A percentile compares a stretch with the other conserved stretches of the same genome.
Conservation (phyloP, 2,797 vertebrate species). For the Podarcis siculus region DNA sequence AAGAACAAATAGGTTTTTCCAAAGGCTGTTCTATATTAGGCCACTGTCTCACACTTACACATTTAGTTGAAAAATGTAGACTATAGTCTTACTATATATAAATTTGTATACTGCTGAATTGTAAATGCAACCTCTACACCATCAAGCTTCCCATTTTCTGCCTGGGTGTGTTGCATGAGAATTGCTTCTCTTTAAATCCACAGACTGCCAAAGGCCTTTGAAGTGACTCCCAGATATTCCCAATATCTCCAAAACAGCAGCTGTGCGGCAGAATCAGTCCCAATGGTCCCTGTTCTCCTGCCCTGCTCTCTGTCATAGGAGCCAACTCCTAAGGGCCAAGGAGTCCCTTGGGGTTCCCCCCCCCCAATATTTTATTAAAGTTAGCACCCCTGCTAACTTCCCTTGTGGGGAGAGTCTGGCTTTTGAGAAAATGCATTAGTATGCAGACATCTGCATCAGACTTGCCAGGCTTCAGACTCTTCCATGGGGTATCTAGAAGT, state of each 20-base stretch:
- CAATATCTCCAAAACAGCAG: not conserved
- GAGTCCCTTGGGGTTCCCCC: too few relatives aligned
- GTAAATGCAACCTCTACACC: not conserved
- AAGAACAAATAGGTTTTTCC: too few relatives aligned
- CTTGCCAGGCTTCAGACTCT: not conserved
- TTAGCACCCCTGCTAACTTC: not conserved
- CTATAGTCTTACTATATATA: too few relatives aligned
- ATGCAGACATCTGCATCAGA: not conserved
- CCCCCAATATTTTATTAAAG: too few relatives aligned
- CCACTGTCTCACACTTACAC: too few relatives aligned
- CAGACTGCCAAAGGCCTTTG: not conserved
- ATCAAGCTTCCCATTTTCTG: not conserved
- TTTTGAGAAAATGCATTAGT: not conserved
- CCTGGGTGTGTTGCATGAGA: not conserved
- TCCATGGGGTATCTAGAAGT: not conserved
- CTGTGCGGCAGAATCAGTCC: too few relatives aligned
- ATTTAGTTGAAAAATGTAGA: too few relatives aligned
- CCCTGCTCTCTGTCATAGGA: not conserved
- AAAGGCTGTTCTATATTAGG: too few relatives aligned
- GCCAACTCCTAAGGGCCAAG: too few relatives aligned
- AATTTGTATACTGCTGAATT: too few relatives aligned
- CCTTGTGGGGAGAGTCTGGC: not conserved
- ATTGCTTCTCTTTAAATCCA: not conserved
- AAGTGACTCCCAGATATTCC: not conserved
- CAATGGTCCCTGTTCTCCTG: not conserved